These are phyloP conservation scores for Phalera bucephala DNA, from an alignment of 2,888 invertebrate species.

Conservation along the genomic window DNA sequence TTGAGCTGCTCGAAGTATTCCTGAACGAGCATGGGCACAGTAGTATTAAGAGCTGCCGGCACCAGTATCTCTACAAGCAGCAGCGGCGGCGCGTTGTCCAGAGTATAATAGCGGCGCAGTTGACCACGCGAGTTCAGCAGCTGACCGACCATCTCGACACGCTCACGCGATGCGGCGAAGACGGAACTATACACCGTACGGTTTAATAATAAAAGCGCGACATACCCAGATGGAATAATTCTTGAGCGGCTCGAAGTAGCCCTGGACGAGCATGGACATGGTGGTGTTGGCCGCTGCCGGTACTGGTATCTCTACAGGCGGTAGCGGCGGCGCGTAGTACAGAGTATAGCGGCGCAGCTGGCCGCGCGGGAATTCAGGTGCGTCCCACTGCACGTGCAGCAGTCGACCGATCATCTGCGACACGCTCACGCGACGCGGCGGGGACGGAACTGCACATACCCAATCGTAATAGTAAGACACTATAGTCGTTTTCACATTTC, in stretches of 20 bases:
- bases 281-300: conserved; percentile 54
- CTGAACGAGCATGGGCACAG: conserved; percentile 80
- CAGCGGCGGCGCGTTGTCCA: too few species aligned
- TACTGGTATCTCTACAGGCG: conserved; percentile 72
- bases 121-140: too few species aligned
- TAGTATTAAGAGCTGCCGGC: too few species aligned
- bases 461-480: too few species aligned
- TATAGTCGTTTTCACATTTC: too few species aligned
- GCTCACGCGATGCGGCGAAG: too few species aligned
- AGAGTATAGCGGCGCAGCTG: conserved; percentile 84
- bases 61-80: too few species aligned
- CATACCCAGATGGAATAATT: conserved; percentile 90
- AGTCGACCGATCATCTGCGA: conserved; percentile 84
- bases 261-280: conserved; percentile 75
- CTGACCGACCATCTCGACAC: too few species aligned
- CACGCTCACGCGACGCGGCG: conserved; percentile 86
- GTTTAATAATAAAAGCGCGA: too few species aligned
- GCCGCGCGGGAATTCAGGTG: conserved; percentile 86
- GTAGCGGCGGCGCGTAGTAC: conserved; percentile 86
- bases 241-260: conserved; percentile 76
- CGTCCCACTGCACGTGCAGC: conserved; percentile 87
- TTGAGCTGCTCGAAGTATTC: conserved; percentile 78
- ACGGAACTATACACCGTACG: too few species aligned
- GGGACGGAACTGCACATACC: conserved; percentile 85
- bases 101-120: too few species aligned